phyloP scores from a whole-genome alignment of 92 coral and sea anemone genomes.

The Zoanthus solanderi region DNA sequence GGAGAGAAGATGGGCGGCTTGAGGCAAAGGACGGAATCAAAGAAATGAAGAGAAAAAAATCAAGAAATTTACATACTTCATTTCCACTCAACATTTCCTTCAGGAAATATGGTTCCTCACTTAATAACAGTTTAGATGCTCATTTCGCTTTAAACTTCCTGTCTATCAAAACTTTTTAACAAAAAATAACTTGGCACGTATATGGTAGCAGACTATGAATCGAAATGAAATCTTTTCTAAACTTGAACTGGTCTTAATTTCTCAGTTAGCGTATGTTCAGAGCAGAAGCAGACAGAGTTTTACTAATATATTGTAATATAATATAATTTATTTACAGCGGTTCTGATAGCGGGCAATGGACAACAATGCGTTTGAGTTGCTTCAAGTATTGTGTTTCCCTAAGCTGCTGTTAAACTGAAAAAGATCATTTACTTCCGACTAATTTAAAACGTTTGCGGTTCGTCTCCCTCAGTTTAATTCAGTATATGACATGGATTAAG shows the following conservation, averaged over 20 bases:
- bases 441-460: too few relatives aligned
- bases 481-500: too few relatives aligned
- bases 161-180: neutral
- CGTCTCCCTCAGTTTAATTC: too few relatives aligned
- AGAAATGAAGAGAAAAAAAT: neutral
- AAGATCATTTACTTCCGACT: too few relatives aligned
- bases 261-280: neutral
- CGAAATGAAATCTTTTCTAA: too few relatives aligned
- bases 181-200: neutral
- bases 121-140: neutral
- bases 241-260: neutral
- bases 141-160: neutral
- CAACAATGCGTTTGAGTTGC: too few relatives aligned
- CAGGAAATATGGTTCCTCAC: neutral
- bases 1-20: neutral
- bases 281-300: neutral
- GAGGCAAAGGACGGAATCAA: neutral
- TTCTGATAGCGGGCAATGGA: too few relatives aligned
- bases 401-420: too few relatives aligned
- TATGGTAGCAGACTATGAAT: neutral
- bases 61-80: slow-evolving; percentile 1
- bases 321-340: too few relatives aligned
- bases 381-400: too few relatives aligned
- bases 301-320: too few relatives aligned
- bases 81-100: neutral